Evolutionary conservation across 2,888 invertebrate genomes (phyloP).

Genomic region (Pyrgus malvae): DNA sequence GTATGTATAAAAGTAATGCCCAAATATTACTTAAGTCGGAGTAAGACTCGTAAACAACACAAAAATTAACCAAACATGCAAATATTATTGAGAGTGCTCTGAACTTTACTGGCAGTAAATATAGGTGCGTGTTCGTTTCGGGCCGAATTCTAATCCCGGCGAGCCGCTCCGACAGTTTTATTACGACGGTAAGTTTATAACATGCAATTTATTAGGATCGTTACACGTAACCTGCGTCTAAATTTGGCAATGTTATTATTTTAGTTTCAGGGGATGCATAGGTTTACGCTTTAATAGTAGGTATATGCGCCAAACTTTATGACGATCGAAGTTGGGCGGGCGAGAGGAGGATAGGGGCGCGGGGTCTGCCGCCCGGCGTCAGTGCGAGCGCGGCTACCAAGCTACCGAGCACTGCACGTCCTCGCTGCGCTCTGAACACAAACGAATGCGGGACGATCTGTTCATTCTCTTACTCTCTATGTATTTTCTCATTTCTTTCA

Average conservation of each 20-base stretch:
- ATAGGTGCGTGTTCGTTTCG: slow-evolving; percentile 1
- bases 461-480: background rate
- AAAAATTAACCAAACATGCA: background rate
- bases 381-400: background rate
- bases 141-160: slow-evolving; percentile 4
- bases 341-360: background rate
- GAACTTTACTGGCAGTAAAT: background rate
- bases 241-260: background rate
- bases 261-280: background rate
- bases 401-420: background rate
- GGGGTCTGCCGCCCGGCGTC: background rate
- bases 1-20: no score
- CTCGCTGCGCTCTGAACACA: background rate
- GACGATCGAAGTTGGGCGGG: background rate
- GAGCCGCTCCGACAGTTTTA: slow-evolving; percentile 3
- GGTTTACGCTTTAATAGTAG: background rate
- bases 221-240: background rate
- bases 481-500: background rate
- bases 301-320: background rate
- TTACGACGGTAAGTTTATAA: background rate
- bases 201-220: slow-evolving; percentile 3
- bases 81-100: background rate
- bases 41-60: background rate
- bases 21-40: background rate
- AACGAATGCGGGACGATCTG: background rate